Base-by-base conservation (phyloP, 2,888 invertebrate species). In the Pterobdella sp. region DNA sequence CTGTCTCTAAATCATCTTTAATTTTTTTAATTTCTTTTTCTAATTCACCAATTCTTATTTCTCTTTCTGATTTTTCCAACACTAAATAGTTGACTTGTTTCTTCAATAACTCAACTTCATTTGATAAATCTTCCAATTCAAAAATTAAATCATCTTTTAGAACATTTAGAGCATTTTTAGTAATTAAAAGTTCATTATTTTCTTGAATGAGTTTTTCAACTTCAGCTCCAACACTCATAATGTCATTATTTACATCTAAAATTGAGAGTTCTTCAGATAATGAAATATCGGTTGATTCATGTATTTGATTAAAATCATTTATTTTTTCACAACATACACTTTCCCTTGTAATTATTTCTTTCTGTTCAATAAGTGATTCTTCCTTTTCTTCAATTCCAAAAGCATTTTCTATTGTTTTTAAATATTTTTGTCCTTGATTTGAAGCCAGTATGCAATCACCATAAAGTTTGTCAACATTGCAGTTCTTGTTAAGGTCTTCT, bases 181-280 rank as follows among this genome's bases (percentile, higher is more conserved):
- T 69, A 31, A 34, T 56, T 18, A 69, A 37, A 2, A 69, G 56
- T 69, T 69, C 69, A 3, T 49, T 34, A 52, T 69, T 69, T 31
- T 69, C 69, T 31, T 69, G 69, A 4, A 69, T 69, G n/a, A 69
- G 22, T 34, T 69, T 69, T 7, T 69, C 69, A 0, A 69, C 69
- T 31, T 69, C 69, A 4, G 69, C 69, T 0, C 69, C 56, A 3
- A 69, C 69, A 49, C 69, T 69, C 49, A 69, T 18, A 29, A 69
- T 42, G 42, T 69, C 69, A 1, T 42, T 49, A 31, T 69, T 56
- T 37, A 36, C 68, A 29, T 69, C 69, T 56, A 69, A 56, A n/a
- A 56, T 56, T 18, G 49, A 52, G 32, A 69, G 32, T 32, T 69
- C 69, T 31, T 69, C 69, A 52, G n/a, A 69, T 26, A 69, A 49